These are phyloP conservation scores for Elaeidobius kamerunicus DNA, from an alignment of 2,888 invertebrate species.

Conservation along the genomic window DNA sequence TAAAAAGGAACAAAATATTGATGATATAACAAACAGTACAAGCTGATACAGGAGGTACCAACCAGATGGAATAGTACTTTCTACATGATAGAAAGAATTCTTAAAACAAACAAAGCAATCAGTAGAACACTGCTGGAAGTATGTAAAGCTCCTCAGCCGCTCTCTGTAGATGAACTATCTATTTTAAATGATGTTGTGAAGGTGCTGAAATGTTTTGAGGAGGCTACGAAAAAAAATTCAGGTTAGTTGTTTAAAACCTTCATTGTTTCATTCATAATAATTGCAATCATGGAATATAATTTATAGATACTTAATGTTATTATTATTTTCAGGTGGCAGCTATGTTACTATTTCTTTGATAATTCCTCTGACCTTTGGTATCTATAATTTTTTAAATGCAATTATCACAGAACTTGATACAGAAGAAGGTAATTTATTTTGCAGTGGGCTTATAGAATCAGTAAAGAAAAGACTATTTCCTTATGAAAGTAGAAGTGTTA, in stretches of 20 bases:
- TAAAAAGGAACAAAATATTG: slow-evolving; percentile 8
- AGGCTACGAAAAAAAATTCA: slow-evolving; percentile 13
- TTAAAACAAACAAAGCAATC: slow-evolving; percentile 7
- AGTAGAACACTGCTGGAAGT: slow-evolving; percentile 10
- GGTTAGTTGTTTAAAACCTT: too few species aligned
- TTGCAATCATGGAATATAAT: too few species aligned
- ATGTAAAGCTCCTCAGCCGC: slow-evolving; percentile 8
- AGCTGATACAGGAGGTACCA: slow-evolving; percentile 11
- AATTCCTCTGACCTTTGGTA: slow-evolving; percentile 13
- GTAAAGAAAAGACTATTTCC: slow-evolving; percentile 15
- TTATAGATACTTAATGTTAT: too few species aligned
- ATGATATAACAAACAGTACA: background rate
- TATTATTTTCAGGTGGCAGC: too few species aligned
- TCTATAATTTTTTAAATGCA: background rate
- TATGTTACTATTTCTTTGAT: slow-evolving; percentile 15
- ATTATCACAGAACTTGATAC: slow-evolving; percentile 8
- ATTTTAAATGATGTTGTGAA: slow-evolving; percentile 7
- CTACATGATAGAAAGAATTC: slow-evolving; percentile 16
- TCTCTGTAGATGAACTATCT: slow-evolving; percentile 4
- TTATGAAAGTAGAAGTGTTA: slow-evolving; percentile 13
- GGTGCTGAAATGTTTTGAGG: slow-evolving; percentile 10
- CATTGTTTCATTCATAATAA: too few species aligned
- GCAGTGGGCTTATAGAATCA: slow-evolving; percentile 13
- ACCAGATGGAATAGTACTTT: slow-evolving; percentile 19
- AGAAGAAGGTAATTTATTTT: slow-evolving; percentile 22